Conservation (phyloP, 2,113 vertebrate genomes). For the Epinephelus moara region DNA sequence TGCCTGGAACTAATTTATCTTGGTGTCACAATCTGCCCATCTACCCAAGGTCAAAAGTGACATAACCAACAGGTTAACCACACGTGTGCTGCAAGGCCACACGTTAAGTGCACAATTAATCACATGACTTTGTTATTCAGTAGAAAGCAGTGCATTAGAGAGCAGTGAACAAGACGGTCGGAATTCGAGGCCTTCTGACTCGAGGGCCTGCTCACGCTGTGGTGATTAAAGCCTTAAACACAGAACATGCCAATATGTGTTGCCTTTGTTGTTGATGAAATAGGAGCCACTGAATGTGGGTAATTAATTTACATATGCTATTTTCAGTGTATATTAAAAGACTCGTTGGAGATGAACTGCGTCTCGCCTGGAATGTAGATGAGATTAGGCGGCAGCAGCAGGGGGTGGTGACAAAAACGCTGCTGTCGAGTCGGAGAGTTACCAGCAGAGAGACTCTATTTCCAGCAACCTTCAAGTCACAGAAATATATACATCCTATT, state of each 20-base stretch:
- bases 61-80: slow-evolving; percentile 1
- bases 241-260: neutral
- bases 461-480: too few relatives aligned
- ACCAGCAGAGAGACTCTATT: too few relatives aligned
- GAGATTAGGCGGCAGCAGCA: too few relatives aligned
- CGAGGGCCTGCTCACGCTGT: neutral
- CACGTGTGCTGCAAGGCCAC: neutral
- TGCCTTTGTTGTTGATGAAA: neutral
- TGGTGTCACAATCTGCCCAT: neutral
- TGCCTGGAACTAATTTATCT: slow-evolving; percentile 21
- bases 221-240: neutral
- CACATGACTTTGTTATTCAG: neutral
- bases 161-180: neutral
- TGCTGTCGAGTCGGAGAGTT: too few relatives aligned
- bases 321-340: too few relatives aligned
- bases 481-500: too few relatives aligned
- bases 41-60: slow-evolving; percentile 23
- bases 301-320: neutral
- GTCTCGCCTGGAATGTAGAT: too few relatives aligned
- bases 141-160: neutral
- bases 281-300: neutral
- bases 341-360: too few relatives aligned
- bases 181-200: neutral
- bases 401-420: too few relatives aligned
- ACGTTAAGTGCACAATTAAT: neutral